A percentile compares a stretch with the other conserved stretches of the same genome.
Conservation (phyloP, 2,888 invertebrate genomes). For the Taphrorychus bicolor region DNA sequence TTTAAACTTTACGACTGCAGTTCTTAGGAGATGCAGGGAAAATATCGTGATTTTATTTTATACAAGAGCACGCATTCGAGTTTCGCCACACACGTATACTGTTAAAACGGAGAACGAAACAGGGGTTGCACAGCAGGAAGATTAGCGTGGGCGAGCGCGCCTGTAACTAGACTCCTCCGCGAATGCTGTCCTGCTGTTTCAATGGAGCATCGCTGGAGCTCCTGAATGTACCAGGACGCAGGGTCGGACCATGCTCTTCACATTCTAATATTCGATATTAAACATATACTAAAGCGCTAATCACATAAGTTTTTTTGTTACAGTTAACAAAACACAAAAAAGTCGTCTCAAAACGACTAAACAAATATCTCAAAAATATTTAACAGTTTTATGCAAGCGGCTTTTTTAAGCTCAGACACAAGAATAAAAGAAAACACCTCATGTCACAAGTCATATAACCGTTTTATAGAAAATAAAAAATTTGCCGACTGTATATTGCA, state of each 20-base stretch:
- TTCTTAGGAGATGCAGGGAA: no score
- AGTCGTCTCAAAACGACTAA: no score
- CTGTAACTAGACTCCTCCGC: constrained; percentile 28
- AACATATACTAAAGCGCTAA: neutral
- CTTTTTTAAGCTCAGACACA: no score
- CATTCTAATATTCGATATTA: neutral
- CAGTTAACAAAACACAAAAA: neutral
- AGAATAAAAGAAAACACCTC: no score
- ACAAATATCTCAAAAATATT: no score
- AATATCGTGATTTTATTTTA: neutral
- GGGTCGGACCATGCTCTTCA: neutral
- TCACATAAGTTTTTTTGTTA: neutral
- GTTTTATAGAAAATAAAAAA: no score
- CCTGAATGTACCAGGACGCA: neutral
- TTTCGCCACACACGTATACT: neutral
- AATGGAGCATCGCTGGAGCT: constrained; percentile 12
- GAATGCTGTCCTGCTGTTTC: constrained; percentile 27
- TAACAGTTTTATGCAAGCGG: no score
- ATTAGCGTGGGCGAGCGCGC: constrained; percentile 14
- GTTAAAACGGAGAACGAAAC: neutral
- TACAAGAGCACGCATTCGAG: no score
- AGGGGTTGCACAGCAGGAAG: constrained; percentile 12
- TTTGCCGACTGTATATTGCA: no score
- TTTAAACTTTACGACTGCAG: no score
- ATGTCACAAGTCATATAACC: no score